Conservation (phyloP, 1,140 invertebrate genomes). For the Drosophila aff. region DNA sequence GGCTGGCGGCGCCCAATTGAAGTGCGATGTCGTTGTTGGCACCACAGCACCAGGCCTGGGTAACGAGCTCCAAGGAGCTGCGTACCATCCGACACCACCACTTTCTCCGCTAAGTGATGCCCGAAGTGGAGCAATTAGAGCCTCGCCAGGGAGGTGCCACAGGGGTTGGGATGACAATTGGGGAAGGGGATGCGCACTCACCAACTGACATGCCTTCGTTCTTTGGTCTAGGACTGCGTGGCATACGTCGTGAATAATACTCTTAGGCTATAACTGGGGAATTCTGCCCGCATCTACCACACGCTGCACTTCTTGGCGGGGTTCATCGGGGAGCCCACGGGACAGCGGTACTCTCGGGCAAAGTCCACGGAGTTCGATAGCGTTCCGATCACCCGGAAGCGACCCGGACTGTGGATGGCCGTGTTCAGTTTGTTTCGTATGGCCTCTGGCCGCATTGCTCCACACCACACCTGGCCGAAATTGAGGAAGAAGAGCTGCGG, state of each 20-base stretch:
- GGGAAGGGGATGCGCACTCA: conserved; percentile 37
- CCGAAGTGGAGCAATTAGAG: conserved; percentile 41
- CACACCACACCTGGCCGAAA: conserved; percentile 95
- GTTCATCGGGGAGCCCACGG: conserved; percentile 91
- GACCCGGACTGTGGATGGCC: conserved; percentile 92
- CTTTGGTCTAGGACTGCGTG: conserved; percentile 29
- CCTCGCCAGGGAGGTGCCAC: not conserved
- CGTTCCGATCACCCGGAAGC: conserved; percentile 92
- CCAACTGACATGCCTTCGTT: conserved; percentile 34
- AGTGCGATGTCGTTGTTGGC: conserved; percentile 63
- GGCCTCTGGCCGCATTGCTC: conserved; percentile 79
- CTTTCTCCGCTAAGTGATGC: conserved; percentile 36
- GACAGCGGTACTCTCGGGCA: conserved; percentile 90
- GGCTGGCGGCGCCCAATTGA: conserved; percentile 54
- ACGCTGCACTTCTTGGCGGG: conserved; percentile 92
- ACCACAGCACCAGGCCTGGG: conserved; percentile 33
- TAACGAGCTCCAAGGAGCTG: conserved; percentile 32
- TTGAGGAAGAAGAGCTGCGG: conserved; percentile 93
- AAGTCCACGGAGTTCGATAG: conserved; percentile 94
- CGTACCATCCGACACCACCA: conserved; percentile 17
- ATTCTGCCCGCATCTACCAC: conserved; percentile 53
- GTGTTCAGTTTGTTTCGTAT: conserved; percentile 87
- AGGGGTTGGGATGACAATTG: not conserved
- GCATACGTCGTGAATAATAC: conserved; percentile 60
- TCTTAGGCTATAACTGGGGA: conserved; percentile 43